Percentiles rank a stretch among this genome's conserved stretches.
phyloP scores from a whole-genome alignment of 2,797 vertebrate genomes.

The Lepidocolaptes lacrymiger region DNA sequence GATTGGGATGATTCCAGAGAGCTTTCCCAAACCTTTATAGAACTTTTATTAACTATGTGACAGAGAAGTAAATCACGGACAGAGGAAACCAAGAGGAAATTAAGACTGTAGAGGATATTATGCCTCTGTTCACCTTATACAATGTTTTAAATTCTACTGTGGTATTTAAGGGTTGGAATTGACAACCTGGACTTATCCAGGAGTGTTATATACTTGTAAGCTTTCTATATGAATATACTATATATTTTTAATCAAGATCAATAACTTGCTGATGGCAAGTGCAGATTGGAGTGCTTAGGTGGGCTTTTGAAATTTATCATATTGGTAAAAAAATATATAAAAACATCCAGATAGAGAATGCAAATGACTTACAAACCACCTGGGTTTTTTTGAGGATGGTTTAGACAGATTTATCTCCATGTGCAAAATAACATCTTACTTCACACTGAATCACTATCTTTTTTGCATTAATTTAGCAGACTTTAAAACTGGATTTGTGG shows the following conservation, averaged over 20 bases:
- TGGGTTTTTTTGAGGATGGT: not conserved
- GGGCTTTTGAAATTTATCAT: not conserved
- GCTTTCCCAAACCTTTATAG: not conserved
- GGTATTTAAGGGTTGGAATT: not conserved
- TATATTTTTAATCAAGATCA: not conserved
- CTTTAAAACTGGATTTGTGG: not conserved
- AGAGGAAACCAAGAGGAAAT: not conserved
- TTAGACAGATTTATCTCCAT: not conserved
- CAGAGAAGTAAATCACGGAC: not conserved
- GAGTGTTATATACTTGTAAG: not conserved
- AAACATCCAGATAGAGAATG: not conserved
- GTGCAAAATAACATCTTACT: not conserved
- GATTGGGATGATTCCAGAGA: not conserved
- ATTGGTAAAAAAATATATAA: not conserved
- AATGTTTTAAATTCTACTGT: not conserved
- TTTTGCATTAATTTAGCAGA: not conserved
- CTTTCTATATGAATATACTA: not conserved
- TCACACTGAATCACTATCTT: not conserved
- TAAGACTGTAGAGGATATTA: rapidly evolving
- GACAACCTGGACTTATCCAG: not conserved
- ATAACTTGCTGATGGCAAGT: not conserved
- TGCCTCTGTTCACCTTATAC: not conserved
- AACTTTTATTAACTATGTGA: not conserved
- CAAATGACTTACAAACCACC: not conserved
- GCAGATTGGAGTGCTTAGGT: not conserved